Conservation (phyloP, 2,797 vertebrate species). For the Neosilurus hyrtlii region DNA sequence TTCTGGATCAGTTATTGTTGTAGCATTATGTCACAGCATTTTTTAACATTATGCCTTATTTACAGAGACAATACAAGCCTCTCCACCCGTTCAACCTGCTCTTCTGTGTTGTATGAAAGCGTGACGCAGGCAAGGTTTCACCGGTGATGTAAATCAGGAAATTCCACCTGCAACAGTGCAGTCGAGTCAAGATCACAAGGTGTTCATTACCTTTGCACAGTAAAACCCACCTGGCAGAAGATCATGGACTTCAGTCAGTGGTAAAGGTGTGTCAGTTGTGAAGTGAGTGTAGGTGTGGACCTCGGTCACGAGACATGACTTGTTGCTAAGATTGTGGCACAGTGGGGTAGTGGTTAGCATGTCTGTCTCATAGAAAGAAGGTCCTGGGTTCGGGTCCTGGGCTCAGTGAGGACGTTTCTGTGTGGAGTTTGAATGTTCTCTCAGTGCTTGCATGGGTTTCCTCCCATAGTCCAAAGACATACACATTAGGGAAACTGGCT, state of each 20-base stretch:
- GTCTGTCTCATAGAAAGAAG: no score
- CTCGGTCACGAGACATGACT: neutral
- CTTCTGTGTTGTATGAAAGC: conserved; percentile 38
- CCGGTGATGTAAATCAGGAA: conserved; percentile 61
- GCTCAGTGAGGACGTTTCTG: no score
- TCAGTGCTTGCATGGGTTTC: no score
- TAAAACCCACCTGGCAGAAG: conserved; percentile 33
- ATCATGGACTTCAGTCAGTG: conserved; percentile 26
- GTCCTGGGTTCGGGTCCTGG: no score
- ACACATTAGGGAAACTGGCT: no score
- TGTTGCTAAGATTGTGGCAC: neutral
- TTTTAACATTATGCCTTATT: neutral
- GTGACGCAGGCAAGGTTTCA: conserved; percentile 51
- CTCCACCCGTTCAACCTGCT: conserved; percentile 54
- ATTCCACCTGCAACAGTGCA: conserved; percentile 51
- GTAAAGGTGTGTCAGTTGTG: neutral
- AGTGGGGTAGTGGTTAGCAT: no score
- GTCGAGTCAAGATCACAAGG: conserved; percentile 65
- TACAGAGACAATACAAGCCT: conserved; percentile 26
- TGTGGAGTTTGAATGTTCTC: no score
- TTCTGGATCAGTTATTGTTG: neutral
- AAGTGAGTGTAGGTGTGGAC: neutral
- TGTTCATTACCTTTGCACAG: conserved; percentile 49
- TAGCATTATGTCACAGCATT: no score
- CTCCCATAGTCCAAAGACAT: no score